These are phyloP conservation scores for Ellobius talpinus DNA, from an alignment of 2,113 vertebrate genomes.

Conservation along the genomic window DNA sequence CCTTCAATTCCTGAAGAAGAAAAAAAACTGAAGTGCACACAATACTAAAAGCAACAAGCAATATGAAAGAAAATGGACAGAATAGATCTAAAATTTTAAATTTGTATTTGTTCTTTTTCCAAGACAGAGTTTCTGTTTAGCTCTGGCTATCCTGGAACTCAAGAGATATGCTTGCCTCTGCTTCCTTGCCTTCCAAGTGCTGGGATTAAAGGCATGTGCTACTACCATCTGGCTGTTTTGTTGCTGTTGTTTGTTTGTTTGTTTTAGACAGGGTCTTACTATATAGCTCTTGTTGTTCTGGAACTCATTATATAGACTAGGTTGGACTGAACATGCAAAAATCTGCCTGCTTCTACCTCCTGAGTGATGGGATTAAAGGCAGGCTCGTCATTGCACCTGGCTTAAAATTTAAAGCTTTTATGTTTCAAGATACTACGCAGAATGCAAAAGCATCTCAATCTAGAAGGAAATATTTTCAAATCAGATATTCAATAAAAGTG, in stretches of 20 bases:
- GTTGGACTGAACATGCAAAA: background rate
- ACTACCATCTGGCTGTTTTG: background rate
- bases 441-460: background rate
- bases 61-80: constrained; percentile 34
- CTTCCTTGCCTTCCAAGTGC: background rate
- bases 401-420: background rate
- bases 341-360: background rate
- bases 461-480: background rate
- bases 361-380: background rate
- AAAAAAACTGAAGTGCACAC: background rate
- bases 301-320: background rate
- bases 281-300: background rate
- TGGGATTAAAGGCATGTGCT: background rate
- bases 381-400: background rate
- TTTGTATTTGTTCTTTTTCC: background rate
- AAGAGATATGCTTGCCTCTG: background rate
- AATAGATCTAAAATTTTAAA: background rate
- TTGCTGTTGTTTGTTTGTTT: background rate
- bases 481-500: background rate
- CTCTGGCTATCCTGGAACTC: background rate
- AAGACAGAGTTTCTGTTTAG: background rate
- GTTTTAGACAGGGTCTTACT: background rate
- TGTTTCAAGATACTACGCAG: background rate
- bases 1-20: constrained; percentile 19
- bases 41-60: background rate